Percentiles rank a stretch among this genome's conserved stretches.
These are phyloP conservation scores for Geothlypis trichas DNA, from an alignment of 2,113 vertebrate genomes.

Conservation along the genomic window DNA sequence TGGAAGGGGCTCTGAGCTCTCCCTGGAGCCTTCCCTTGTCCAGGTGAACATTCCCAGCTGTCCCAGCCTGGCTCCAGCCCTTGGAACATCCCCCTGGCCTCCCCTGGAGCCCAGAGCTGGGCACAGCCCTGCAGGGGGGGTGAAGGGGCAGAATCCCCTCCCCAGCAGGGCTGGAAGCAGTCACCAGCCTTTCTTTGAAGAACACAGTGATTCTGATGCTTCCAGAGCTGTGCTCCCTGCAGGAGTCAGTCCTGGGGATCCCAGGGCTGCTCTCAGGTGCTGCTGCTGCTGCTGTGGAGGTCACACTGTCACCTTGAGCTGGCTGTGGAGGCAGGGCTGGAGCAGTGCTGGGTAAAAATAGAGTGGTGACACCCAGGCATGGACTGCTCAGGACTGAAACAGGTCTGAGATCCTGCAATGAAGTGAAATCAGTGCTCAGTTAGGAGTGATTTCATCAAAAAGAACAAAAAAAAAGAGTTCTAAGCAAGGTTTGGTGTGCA, in stretches of 20 bases:
- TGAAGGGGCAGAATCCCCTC: neutral
- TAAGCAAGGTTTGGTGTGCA: neutral
- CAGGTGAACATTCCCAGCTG: accelerated
- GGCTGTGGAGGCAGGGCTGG: neutral
- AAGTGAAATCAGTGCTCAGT: neutral
- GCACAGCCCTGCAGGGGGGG: neutral
- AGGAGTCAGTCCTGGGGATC: accelerated
- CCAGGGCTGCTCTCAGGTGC: neutral
- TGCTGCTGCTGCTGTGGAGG: neutral
- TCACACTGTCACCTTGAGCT: neutral
- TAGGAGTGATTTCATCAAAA: neutral
- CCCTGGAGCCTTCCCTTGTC: neutral
- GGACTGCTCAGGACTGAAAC: neutral
- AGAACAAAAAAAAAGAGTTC: neutral
- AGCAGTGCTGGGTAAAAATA: neutral
- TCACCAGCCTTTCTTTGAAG: accelerated
- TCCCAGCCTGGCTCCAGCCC: neutral
- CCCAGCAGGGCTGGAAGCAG: accelerated
- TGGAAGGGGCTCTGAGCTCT: neutral
- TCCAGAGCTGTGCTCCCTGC: accelerated
- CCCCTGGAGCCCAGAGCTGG: neutral
- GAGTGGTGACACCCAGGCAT: neutral
- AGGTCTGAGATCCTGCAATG: neutral
- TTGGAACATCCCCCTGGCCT: neutral
- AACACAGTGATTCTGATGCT: accelerated